These are phyloP conservation scores for Beris morrisii DNA, from an alignment of 2,888 invertebrate species.

Conservation along the genomic window DNA sequence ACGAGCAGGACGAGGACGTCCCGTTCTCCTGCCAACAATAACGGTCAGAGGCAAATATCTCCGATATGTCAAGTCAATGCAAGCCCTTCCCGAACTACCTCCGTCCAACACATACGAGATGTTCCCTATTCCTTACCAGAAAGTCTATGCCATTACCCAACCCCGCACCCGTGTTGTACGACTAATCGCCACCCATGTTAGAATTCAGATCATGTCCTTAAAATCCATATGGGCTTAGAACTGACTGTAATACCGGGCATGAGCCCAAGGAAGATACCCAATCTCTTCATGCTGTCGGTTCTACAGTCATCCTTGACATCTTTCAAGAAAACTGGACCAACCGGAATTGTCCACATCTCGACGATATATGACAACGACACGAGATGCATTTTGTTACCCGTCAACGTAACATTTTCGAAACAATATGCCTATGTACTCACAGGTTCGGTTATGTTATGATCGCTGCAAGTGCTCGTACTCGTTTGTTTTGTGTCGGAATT, in stretches of 20 bases:
- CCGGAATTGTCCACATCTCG: background rate
- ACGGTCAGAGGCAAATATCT: slow-evolving; percentile 27
- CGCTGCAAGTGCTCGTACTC: too few relatives aligned
- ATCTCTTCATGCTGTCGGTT: too few relatives aligned
- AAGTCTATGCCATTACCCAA: too few relatives aligned
- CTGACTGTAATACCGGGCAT: background rate
- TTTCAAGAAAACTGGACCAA: too few relatives aligned
- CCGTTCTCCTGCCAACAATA: slow-evolving; percentile 14
- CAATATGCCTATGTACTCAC: background rate
- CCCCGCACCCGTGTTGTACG: too few relatives aligned
- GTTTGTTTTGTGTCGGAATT: background rate
- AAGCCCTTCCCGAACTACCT: background rate
- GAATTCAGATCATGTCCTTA: slow-evolving; percentile 21
- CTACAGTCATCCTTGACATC: too few relatives aligned
- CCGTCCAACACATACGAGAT: too few relatives aligned
- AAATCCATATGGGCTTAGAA: slow-evolving; percentile 4
- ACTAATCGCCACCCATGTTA: slow-evolving; percentile 15
- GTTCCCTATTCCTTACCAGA: too few relatives aligned
- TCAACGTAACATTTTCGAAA: slow-evolving; percentile 19
- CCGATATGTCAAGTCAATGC: slow-evolving; percentile 21
- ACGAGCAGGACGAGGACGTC: background rate
- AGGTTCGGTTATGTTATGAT: too few relatives aligned
- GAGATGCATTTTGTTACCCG: slow-evolving; percentile 24
- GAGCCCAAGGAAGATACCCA: too few relatives aligned
- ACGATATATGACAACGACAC: background rate